Evolutionary conservation across 2,113 vertebrate genomes (phyloP).

Genomic region (Carassius gibelio): DNA sequence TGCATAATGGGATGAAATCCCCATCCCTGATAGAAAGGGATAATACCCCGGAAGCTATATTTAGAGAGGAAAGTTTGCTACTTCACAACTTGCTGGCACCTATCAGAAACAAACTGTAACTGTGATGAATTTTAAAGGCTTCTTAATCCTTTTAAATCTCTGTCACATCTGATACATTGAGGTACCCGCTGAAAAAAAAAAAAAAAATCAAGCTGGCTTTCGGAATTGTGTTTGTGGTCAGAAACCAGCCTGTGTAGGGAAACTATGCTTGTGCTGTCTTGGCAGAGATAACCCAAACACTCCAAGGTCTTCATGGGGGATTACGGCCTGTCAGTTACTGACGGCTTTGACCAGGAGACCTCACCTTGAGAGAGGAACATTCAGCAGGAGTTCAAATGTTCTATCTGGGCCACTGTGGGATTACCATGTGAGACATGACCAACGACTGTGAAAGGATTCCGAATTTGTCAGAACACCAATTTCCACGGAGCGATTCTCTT

Average conservation of each 20-base stretch:
- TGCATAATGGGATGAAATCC: slow-evolving; percentile 43
- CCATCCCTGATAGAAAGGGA: slow-evolving; percentile 28
- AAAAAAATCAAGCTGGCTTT: slow-evolving; percentile 44
- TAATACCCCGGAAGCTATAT: slow-evolving; percentile 22
- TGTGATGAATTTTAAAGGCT: slow-evolving; percentile 49
- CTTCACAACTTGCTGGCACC: slow-evolving; percentile 40
- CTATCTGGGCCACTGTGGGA: slow-evolving; percentile 46
- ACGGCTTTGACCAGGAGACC: slow-evolving; percentile 43
- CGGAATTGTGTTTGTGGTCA: slow-evolving; percentile 45
- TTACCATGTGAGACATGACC: slow-evolving; percentile 48
- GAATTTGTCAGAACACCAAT: slow-evolving; percentile 31
- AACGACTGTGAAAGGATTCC: slow-evolving; percentile 44
- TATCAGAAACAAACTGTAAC: slow-evolving; percentile 45
- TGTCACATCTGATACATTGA: slow-evolving; percentile 50
- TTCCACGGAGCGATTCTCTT: neutral
- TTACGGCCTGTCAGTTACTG: slow-evolving; percentile 13
- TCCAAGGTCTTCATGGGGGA: slow-evolving; percentile 16
- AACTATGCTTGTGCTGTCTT: slow-evolving; percentile 33
- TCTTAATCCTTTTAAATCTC: slow-evolving; percentile 58
- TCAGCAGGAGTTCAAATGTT: slow-evolving; percentile 44
- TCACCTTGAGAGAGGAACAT: slow-evolving; percentile 37
- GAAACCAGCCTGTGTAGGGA: slow-evolving; percentile 27
- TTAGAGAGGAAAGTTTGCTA: slow-evolving; percentile 50
- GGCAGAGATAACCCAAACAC: slow-evolving; percentile 38
- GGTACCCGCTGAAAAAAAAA: slow-evolving; percentile 29